A percentile compares a stretch with the other conserved stretches of the same genome.
phyloP scores from a whole-genome alignment of 2,888 invertebrate genomes.

The Lobophora halterata region DNA sequence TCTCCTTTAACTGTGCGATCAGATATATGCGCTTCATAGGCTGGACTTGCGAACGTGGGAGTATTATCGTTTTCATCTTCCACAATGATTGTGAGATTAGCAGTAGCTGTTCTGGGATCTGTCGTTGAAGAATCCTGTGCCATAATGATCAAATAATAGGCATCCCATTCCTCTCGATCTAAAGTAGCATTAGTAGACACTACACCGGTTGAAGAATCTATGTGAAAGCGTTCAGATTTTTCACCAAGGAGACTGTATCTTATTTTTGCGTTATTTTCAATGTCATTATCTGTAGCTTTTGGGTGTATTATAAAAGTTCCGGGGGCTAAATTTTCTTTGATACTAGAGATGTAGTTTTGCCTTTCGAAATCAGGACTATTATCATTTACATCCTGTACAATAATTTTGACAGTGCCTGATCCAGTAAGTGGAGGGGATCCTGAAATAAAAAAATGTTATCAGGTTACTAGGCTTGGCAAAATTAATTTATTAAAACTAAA shows the following conservation, averaged over 20 bases:
- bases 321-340: conserved; percentile 90
- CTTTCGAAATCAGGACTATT: conserved; percentile 93
- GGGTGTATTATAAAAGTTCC: conserved; percentile 90
- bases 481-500: too few relatives aligned
- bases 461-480: neutral
- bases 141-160: conserved; percentile 90
- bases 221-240: conserved; percentile 88
- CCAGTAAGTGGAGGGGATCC: conserved; percentile 96
- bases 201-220: conserved; percentile 89
- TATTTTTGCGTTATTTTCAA: conserved; percentile 92
- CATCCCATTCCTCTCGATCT: conserved; percentile 89
- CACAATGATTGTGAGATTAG: conserved; percentile 89
- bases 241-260: conserved; percentile 92
- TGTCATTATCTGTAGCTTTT: conserved; percentile 89
- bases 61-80: conserved; percentile 93
- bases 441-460: conserved; percentile 61
- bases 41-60: conserved; percentile 87
- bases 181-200: conserved; percentile 87
- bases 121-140: conserved; percentile 94
- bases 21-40: conserved; percentile 90
- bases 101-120: conserved; percentile 90
- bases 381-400: conserved; percentile 97
- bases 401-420: conserved; percentile 92
- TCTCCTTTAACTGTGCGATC: conserved; percentile 89
- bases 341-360: conserved; percentile 87